These are phyloP conservation scores for Himantopus leucocephalus DNA, from an alignment of 2,113 vertebrate species.

Conservation along the genomic window DNA sequence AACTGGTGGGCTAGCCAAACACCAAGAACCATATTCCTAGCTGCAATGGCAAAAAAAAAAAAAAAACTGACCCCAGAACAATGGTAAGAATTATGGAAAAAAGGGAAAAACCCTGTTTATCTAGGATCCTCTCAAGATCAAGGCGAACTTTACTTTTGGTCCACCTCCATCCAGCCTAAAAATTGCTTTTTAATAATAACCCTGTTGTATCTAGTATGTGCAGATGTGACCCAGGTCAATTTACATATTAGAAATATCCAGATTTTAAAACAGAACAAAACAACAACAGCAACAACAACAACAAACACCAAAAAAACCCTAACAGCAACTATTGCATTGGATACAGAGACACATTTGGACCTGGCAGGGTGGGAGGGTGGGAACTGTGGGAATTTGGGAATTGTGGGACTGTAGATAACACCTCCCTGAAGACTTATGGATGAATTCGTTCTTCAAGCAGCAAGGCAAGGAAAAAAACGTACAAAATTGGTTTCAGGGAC, in stretches of 20 bases:
- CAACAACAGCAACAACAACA: too few species aligned
- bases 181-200: not conserved
- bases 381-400: not conserved
- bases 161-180: not conserved
- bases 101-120: accelerated
- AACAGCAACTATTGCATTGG: not conserved
- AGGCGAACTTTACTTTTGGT: not conserved
- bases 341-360: not conserved
- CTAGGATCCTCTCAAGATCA: not conserved
- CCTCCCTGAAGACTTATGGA: not conserved
- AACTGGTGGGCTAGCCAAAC: not conserved
- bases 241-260: not conserved
- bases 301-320: too few species aligned
- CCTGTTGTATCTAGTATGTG: not conserved
- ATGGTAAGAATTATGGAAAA: not conserved
- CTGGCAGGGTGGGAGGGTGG: not conserved
- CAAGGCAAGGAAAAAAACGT: not conserved
- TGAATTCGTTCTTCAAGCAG: not conserved
- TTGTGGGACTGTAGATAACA: not conserved
- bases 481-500: not conserved
- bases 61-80: not conserved
- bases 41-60: not conserved
- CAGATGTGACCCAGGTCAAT: not conserved
- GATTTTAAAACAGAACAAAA: not conserved
- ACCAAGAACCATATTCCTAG: not conserved